Percentiles rank a stretch among this genome's conserved stretches.
Evolutionary conservation across 23 tunicate species (phyloP).

Genomic region (Halocynthia aurantium): DNA sequence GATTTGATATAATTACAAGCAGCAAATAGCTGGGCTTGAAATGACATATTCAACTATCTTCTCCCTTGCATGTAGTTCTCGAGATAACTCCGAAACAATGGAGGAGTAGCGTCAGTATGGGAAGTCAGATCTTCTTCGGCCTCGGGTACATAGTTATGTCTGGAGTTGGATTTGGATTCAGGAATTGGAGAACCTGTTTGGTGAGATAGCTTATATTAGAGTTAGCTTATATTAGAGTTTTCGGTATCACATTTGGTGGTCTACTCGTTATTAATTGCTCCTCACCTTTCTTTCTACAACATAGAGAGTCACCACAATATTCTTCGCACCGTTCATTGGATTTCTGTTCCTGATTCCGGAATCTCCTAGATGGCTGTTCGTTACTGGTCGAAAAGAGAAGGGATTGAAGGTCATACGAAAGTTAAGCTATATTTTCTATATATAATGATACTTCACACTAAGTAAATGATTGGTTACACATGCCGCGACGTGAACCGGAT

Average conservation of each 20-base stretch:
- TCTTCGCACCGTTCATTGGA: constrained; percentile 11
- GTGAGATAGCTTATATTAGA: not conserved
- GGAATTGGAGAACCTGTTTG: constrained; percentile 47
- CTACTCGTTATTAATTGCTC: not conserved
- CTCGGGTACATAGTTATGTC: constrained; percentile 36
- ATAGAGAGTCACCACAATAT: constrained; percentile 8
- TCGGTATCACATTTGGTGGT: not conserved
- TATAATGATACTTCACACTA: too few species aligned
- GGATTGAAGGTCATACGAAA: constrained; percentile 5
- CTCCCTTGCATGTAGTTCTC: constrained; percentile 28
- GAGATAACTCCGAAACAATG: constrained; percentile 32
- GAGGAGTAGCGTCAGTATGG: constrained; percentile 30
- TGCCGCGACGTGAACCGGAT: too few species aligned
- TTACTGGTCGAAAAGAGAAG: constrained; percentile 10
- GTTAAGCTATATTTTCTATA: too few species aligned
- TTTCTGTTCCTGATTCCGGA: constrained; percentile 19
- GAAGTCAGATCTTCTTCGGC: constrained; percentile 18
- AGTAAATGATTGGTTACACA: too few species aligned
- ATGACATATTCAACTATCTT: not conserved
- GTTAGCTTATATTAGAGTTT: not conserved
- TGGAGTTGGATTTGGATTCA: constrained; percentile 36
- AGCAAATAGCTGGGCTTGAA: too few species aligned
- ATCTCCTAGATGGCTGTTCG: constrained; percentile 39
- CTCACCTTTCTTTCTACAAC: not conserved
- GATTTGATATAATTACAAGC: too few species aligned